These are phyloP conservation scores for Malacoctenus gilli DNA, from an alignment of 2,797 vertebrate genomes.

Conservation along the genomic window DNA sequence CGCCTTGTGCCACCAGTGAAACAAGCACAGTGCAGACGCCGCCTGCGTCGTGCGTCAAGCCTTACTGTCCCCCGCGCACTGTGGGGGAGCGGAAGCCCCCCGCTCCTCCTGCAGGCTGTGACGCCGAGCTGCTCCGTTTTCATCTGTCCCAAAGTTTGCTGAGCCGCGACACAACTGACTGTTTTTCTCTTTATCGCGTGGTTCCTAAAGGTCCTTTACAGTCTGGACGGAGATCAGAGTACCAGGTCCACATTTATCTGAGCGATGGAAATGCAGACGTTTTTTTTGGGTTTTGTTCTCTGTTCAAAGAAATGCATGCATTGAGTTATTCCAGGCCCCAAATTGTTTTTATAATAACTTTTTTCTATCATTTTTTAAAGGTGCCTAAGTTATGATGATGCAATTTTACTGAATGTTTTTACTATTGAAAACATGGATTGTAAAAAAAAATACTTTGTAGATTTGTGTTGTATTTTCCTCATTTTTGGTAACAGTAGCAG, in stretches of 20 bases:
- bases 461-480: conserved; percentile 62
- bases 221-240: neutral
- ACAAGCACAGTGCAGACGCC: conserved; percentile 20
- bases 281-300: conserved; percentile 36
- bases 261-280: conserved; percentile 40
- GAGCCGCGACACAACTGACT: conserved; percentile 27
- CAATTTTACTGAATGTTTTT: conserved; percentile 75
- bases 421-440: conserved; percentile 64
- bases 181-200: conserved; percentile 4
- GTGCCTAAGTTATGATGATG: conserved; percentile 79
- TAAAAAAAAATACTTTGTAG: conserved; percentile 64
- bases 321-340: conserved; percentile 53
- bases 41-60: conserved; percentile 40
- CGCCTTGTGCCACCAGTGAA: conserved; percentile 53
- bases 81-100: conserved; percentile 17
- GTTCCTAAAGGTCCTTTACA: conserved; percentile 25
- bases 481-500: conserved; percentile 68
- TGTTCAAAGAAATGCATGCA: conserved; percentile 49
- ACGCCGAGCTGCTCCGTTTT: conserved; percentile 1
- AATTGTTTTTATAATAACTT: conserved; percentile 51
- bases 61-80: conserved; percentile 51
- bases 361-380: conserved; percentile 70
- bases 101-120: neutral
- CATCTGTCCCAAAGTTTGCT: conserved; percentile 8
- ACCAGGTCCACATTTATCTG: conserved; percentile 16